These are phyloP conservation scores for Bubalus kerabau DNA, from an alignment of 2,113 vertebrate species.

Conservation along the genomic window DNA sequence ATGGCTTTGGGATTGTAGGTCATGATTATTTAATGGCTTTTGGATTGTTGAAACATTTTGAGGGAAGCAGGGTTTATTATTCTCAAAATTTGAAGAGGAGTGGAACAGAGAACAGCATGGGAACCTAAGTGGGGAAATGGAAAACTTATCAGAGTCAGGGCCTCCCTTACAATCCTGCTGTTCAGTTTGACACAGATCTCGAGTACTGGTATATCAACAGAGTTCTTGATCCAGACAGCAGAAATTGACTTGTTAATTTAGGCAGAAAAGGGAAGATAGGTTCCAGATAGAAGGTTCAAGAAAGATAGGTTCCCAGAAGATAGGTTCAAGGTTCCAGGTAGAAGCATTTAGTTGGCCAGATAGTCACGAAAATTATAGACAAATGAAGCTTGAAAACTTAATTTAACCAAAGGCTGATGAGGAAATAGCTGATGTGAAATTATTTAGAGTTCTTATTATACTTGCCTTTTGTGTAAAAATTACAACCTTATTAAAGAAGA, in stretches of 20 bases:
- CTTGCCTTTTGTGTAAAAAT: not conserved
- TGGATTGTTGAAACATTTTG: not conserved
- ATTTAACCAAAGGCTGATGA: not conserved
- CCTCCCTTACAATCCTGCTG: not conserved
- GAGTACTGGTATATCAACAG: not conserved
- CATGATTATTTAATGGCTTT: not conserved
- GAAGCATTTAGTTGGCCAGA: not conserved
- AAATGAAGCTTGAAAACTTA: conserved; percentile 1
- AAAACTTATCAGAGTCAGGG: not conserved
- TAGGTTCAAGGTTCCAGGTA: not conserved
- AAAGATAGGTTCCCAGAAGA: not conserved
- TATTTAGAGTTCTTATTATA: not conserved
- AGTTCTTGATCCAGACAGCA: not conserved
- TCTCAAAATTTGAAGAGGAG: not conserved
- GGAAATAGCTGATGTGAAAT: not conserved
- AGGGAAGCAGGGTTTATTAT: not conserved
- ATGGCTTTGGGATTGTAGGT: not conserved
- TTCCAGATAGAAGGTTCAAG: not conserved
- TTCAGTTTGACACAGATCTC: not conserved
- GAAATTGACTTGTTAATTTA: not conserved
- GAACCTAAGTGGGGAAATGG: not conserved
- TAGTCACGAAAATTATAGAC: not conserved
- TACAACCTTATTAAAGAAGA: not conserved
- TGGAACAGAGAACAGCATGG: not conserved
- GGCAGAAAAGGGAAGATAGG: not conserved